These are phyloP conservation scores for Microhierax caerulescens DNA, from an alignment of 2,797 vertebrate species.

Conservation along the genomic window DNA sequence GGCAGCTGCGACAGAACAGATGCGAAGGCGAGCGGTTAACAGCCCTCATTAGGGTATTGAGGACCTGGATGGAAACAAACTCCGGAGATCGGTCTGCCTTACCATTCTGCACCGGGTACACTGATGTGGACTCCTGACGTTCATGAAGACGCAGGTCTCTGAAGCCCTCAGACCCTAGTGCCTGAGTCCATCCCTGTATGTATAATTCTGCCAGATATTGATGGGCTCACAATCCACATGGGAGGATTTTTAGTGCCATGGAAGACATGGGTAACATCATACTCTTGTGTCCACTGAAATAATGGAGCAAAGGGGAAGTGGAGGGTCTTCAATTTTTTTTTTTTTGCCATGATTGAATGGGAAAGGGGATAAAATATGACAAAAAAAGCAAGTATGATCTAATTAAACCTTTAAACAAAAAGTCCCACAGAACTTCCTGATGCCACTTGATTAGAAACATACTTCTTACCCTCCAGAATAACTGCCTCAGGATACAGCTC, in stretches of 20 bases:
- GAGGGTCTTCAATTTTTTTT: not conserved
- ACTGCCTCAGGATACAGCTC: not conserved
- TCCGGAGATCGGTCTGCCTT: not conserved
- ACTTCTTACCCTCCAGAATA: not conserved
- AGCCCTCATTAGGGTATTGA: not conserved
- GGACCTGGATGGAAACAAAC: not conserved
- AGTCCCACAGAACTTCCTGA: not conserved
- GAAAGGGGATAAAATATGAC: not conserved
- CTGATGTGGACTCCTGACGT: not conserved
- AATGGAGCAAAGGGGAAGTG: not conserved
- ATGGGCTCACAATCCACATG: not conserved
- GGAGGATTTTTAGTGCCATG: not conserved
- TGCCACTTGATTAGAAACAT: not conserved
- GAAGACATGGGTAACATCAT: not conserved
- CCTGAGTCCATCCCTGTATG: not conserved
- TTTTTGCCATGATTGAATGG: not conserved
- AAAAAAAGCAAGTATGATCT: not conserved
- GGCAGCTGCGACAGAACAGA: not conserved
- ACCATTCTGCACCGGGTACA: not conserved
- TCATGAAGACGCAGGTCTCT: not conserved
- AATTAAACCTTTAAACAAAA: not conserved
- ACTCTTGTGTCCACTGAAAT: not conserved
- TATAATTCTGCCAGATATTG: not conserved
- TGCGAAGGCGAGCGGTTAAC: not conserved
- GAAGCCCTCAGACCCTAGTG: not conserved